These are phyloP conservation scores for Misgurnus mizolepis DNA, from an alignment of 2,113 vertebrate species.

Conservation along the genomic window DNA sequence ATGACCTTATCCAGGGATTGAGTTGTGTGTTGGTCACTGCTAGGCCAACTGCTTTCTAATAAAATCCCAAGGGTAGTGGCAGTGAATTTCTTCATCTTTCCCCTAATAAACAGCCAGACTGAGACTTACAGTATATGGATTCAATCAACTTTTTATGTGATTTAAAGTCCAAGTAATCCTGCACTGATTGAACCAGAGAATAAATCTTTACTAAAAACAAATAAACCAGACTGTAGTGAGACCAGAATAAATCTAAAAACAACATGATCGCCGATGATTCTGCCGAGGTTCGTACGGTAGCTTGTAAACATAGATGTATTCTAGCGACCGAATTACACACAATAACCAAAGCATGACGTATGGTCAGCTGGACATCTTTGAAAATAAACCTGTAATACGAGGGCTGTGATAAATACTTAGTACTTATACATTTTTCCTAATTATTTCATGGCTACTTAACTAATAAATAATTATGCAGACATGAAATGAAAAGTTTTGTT, in stretches of 20 bases:
- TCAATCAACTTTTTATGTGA: slow-evolving; percentile 10
- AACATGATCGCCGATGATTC: too few relatives aligned
- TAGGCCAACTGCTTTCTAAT: slow-evolving; percentile 44
- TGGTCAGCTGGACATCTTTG: too few relatives aligned
- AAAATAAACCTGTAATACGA: too few relatives aligned
- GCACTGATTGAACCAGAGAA: not conserved
- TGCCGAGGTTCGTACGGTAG: too few relatives aligned
- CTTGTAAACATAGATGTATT: too few relatives aligned
- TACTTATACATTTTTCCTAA: too few relatives aligned
- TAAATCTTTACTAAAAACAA: not conserved
- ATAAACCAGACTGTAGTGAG: not conserved
- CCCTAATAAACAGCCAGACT: slow-evolving; percentile 9
- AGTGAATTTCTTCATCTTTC: slow-evolving; percentile 24
- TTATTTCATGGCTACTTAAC: too few relatives aligned
- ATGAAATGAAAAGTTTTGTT: too few relatives aligned
- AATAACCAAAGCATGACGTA: too few relatives aligned
- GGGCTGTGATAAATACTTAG: too few relatives aligned
- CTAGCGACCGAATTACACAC: too few relatives aligned
- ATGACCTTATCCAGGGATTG: slow-evolving; percentile 57
- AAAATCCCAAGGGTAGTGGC: slow-evolving; percentile 44
- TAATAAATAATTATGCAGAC: too few relatives aligned
- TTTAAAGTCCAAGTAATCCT: slow-evolving; percentile 1
- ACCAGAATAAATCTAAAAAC: not conserved
- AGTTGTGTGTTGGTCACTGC: slow-evolving; percentile 50
- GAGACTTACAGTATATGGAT: slow-evolving; percentile 25